phyloP scores from a whole-genome alignment of 2,797 vertebrate genomes.

The Eidolon dupreanum region DNA sequence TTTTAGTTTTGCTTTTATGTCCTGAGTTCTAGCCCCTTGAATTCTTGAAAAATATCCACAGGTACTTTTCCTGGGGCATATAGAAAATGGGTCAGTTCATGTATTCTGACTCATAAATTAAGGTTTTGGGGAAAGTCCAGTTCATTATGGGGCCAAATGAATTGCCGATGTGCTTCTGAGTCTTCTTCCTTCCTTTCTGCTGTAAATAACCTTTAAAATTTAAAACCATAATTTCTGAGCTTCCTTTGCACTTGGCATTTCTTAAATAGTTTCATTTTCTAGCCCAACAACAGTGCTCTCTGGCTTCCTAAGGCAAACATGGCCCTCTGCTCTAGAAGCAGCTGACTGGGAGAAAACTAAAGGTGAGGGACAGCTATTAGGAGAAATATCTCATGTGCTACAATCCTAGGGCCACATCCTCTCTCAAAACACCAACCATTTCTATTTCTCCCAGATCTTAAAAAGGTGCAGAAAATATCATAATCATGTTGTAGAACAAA shows the following conservation, averaged over 20 bases:
- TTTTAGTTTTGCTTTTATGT: constrained; percentile 34
- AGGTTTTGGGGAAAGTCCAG: background rate
- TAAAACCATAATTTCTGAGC: constrained; percentile 22
- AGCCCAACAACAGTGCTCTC: background rate
- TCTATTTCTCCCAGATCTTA: background rate
- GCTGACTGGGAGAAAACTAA: background rate
- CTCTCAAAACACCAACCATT: background rate
- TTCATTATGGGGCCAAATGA: background rate
- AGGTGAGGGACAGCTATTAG: background rate
- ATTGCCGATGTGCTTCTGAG: background rate
- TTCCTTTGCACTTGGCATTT: constrained; percentile 38
- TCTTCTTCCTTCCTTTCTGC: constrained; percentile 16
- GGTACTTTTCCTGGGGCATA: background rate
- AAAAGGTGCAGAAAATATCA: background rate
- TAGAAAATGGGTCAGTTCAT: background rate
- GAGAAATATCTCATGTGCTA: background rate
- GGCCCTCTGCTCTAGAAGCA: background rate
- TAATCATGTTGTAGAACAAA: background rate
- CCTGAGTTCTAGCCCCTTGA: background rate
- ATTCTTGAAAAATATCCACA: background rate
- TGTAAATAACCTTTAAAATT: constrained; percentile 37
- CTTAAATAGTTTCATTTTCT: constrained; percentile 53
- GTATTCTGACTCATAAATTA: background rate
- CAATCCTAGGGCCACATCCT: background rate
- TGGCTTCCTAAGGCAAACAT: constrained; percentile 17